Percentiles rank a stretch among this genome's conserved stretches.
phyloP scores from a whole-genome alignment of 2,797 vertebrate species.

The Podarcis lilfordi region DNA sequence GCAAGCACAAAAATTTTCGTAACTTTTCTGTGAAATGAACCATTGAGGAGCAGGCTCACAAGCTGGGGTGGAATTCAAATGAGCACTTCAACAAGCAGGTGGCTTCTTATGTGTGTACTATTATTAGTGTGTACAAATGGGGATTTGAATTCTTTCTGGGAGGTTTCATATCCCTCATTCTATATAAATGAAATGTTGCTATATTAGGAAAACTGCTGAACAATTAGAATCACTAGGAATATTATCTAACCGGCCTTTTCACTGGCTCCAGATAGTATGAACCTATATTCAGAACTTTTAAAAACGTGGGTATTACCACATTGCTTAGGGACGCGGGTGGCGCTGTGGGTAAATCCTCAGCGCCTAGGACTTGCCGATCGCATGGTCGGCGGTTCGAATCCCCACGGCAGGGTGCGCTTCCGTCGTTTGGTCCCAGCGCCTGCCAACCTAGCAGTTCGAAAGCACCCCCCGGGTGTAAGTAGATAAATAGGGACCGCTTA shows the following conservation, averaged over 20 bases:
- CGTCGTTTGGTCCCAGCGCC: too few relatives aligned
- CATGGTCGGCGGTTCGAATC: too few relatives aligned
- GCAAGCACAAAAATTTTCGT: not conserved
- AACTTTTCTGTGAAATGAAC: not conserved
- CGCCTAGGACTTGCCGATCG: too few relatives aligned
- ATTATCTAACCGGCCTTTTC: too few relatives aligned
- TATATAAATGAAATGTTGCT: not conserved
- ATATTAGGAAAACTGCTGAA: not conserved
- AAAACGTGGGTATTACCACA: not conserved
- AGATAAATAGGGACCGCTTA: too few relatives aligned
- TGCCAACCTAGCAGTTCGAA: too few relatives aligned
- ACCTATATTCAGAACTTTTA: not conserved
- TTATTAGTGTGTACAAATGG: not conserved
- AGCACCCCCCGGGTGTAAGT: too few relatives aligned
- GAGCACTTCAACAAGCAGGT: too few relatives aligned
- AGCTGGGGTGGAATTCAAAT: not conserved
- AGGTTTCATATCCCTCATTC: not conserved
- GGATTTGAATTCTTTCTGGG: not conserved
- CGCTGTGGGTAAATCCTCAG: too few relatives aligned
- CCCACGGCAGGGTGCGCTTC: too few relatives aligned
- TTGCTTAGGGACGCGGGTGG: not conserved
- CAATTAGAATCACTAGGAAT: not conserved
- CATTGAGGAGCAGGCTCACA: not conserved
- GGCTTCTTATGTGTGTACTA: too few relatives aligned
- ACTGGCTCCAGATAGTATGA: not conserved